A percentile compares a stretch with the other conserved stretches of the same genome.
phyloP scores from a whole-genome alignment of 2,888 invertebrate species.

The Phortica magna region DNA sequence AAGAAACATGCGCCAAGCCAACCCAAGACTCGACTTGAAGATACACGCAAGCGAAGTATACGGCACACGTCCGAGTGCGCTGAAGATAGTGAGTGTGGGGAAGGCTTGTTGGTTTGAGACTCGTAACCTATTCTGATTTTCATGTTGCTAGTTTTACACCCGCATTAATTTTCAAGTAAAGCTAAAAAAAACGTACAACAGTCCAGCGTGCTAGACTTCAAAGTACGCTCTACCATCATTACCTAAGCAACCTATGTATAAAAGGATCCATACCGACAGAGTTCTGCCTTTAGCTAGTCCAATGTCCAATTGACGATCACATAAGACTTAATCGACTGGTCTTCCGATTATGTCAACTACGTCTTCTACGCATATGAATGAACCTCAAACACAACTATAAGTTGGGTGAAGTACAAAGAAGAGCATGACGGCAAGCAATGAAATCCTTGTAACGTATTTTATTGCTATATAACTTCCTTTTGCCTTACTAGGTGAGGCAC shows the following conservation, averaged over 20 bases:
- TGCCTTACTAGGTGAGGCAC: background rate
- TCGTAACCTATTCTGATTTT: slow-evolving; percentile 33
- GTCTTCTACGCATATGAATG: too few species aligned
- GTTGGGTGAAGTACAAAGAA: background rate
- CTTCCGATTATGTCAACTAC: too few species aligned
- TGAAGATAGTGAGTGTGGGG: background rate
- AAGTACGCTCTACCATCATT: too few species aligned
- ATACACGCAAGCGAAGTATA: slow-evolving; percentile 4
- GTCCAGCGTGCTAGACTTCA: background rate
- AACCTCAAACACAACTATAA: too few species aligned
- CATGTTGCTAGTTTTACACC: slow-evolving; percentile 24
- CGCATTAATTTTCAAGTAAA: slow-evolving; percentile 6
- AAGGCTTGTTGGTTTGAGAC: slow-evolving; percentile 7
- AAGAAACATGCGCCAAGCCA: background rate
- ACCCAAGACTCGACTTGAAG: slow-evolving; percentile 22
- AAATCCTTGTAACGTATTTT: background rate
- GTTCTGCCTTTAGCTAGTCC: too few species aligned
- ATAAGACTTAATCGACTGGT: too few species aligned
- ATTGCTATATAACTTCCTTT: background rate
- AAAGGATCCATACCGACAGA: too few species aligned
- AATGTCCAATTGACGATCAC: too few species aligned
- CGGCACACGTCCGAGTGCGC: background rate
- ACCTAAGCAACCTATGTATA: too few species aligned
- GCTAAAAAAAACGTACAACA: background rate
- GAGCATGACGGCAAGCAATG: background rate